These are phyloP conservation scores for Helicolenus hilgendorfi DNA, from an alignment of 2,797 vertebrate genomes.

Conservation along the genomic window DNA sequence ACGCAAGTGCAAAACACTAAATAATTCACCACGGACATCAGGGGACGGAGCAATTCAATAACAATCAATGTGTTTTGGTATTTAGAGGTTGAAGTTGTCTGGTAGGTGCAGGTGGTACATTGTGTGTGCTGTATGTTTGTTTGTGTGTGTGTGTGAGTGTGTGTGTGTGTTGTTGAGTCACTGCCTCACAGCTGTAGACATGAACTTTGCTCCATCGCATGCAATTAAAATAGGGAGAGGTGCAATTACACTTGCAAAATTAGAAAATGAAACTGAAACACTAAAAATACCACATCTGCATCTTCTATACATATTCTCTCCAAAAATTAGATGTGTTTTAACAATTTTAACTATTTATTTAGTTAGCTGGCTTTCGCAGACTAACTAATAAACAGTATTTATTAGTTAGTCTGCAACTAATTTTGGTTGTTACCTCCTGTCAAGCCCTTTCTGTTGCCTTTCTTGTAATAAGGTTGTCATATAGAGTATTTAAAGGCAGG, in stretches of 20 bases:
- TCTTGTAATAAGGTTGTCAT: neutral
- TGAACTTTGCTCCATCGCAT: neutral
- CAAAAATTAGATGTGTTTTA: neutral
- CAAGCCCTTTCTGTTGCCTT: neutral
- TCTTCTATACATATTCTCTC: neutral
- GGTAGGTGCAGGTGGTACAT: neutral
- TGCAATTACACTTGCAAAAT: neutral
- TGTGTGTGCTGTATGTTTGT: neutral
- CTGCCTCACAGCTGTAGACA: slow-evolving; percentile 1
- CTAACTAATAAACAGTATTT: neutral
- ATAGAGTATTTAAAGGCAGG: neutral
- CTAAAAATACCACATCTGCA: neutral
- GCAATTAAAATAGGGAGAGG: neutral
- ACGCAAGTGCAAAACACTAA: slow-evolving; percentile 62
- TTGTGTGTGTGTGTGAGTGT: neutral
- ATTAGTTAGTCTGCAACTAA: neutral
- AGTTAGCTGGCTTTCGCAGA: neutral
- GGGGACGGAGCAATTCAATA: slow-evolving; percentile 35
- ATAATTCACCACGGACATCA: slow-evolving; percentile 64
- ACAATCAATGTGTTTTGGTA: slow-evolving; percentile 59
- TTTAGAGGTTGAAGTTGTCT: slow-evolving; percentile 40
- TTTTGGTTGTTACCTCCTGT: neutral
- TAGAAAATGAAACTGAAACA: neutral
- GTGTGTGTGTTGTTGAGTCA: neutral
- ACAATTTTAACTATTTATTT: neutral